Evolutionary conservation across 2,113 vertebrate genomes (phyloP), one percentile per base, ranked within the genome.

Genomic region (Rhinolophus ferrumequinum): DNA sequence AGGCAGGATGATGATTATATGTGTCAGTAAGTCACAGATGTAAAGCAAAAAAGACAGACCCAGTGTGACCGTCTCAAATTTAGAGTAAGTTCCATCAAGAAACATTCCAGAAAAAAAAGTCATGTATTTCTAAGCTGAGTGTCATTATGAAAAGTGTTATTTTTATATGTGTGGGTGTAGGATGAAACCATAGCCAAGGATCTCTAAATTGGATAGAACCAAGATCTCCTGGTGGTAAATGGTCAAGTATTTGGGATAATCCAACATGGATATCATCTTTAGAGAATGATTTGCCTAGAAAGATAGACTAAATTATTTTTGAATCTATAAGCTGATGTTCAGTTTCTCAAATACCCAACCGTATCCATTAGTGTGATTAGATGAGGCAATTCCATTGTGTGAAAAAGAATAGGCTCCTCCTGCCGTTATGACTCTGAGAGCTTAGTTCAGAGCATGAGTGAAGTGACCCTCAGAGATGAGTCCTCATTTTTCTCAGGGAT

Each of bases 261-360:
- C 66, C 73, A 93, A 86, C 35, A 87, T 73, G 67, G 18, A 38
- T 73, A 38, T 38, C 50, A 58, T 54, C 50, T 83, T 95, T 72
- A 85, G 41, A 92, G 75, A 93, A 87, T 83, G 56, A 44, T 54
- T 41, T 76, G 8, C 83, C 35, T 94, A 47, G 77, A 96, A 94
- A 30, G 62, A 79, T 6, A 80, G 24, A 90, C 26, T 67, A 64
- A 56, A 66, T n/a, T 75, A 60, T 41, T 89, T 89, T 79, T 30
- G 44, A 72, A 76, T 67, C 33, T 67, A 22, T 72, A 62, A 75
- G 5, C 21, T 15, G 21, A 33, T 60, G 69, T 77, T 87, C 21
- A 83, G 33, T 67, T 93, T 92, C 58, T 81, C 66, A 88, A 30
- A 87, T 3, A 70, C 26, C 15, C 79, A 86, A 85, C 69, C 2